Evolutionary conservation across 2,113 vertebrate genomes (phyloP), one percentile per base, ranked within the genome.

Genomic region (Epinephelus fuscoguttatus): DNA sequence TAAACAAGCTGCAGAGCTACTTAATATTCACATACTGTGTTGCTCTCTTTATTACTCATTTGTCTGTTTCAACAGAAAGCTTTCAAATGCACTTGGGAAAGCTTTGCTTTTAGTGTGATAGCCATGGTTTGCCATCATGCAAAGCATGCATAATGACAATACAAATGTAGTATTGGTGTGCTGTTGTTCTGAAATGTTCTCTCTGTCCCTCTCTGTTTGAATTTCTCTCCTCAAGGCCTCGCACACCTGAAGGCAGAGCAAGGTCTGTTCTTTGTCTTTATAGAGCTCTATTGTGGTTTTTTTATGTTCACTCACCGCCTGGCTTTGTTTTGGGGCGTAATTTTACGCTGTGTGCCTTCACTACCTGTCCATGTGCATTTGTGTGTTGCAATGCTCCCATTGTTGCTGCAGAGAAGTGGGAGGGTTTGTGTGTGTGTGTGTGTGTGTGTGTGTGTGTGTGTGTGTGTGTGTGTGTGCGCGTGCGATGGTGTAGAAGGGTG

Each of bases 241-340:
- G 96, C 97, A 86, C 97, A 99, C 92, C 96, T 99, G 95, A 98
- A 98, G 96, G 88, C 96, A 90, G 97, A 98, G 93, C 97, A 97
- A 99, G 98, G 98, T 84, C 66, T 86, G 77, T 90, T 83, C 85
- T 82, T 63, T 52, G 23, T 84, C 57, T 74, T 59, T 84, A 11
- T 76, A 9, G 12, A 68, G 72, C 45, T 73, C 57, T 78, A 0
- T 62, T 68, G 13, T 72, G 72, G 56, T 56, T 62, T 70, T 70
- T 50, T 61, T 87, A 61, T 80, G 62, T 63, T 84, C 30, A 30
- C 75, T 55, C 72, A 37, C 66, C 47, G 57, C 81, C 21, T 69
- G 79, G 82, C 79, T 84, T 83, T 71, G 77, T 87, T 90, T 78
- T 81, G 81, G 80, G 89, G 85, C 9, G 42, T 80, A 23, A 68